Conservation (phyloP, 2,113 vertebrate genomes). For the Indicator indicator region DNA sequence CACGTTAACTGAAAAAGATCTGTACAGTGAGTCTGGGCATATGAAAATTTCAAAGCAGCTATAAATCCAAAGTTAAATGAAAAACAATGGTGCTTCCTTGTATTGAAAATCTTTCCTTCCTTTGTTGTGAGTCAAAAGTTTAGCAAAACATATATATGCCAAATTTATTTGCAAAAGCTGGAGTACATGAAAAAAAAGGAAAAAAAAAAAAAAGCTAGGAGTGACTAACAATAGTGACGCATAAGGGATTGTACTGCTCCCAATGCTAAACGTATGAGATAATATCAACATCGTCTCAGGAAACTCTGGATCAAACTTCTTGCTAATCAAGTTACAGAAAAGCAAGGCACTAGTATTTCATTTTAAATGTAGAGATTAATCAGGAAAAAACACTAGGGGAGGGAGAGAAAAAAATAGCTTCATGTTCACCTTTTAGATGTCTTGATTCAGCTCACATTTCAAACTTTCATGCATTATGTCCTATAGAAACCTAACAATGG, state of each 20-base stretch:
- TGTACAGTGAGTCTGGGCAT: neutral
- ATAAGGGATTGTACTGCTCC: constrained; percentile 9
- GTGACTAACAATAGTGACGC: constrained; percentile 23
- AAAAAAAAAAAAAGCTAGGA: neutral
- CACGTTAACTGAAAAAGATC: neutral
- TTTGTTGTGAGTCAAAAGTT: constrained; percentile 61
- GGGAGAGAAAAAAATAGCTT: neutral
- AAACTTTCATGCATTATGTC: neutral
- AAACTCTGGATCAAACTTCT: neutral
- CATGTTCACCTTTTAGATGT: neutral
- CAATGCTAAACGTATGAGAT: neutral
- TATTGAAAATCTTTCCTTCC: constrained; percentile 74
- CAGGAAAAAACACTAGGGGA: neutral
- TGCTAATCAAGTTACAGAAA: neutral
- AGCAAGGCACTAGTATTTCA: neutral
- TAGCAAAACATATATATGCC: constrained; percentile 14
- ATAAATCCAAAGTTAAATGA: neutral
- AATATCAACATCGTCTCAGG: constrained; percentile 1
- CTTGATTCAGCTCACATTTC: neutral
- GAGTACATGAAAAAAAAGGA: neutral
- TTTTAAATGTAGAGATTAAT: neutral
- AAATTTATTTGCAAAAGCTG: constrained; percentile 35
- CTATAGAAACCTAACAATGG: rapidly evolving
- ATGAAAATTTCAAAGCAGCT: constrained; percentile 37
- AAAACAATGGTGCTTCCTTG: constrained; percentile 67